Evolutionary conservation across 2,888 invertebrate species (phyloP).

Genomic region (Ashinkailepas kermadecensis): DNA sequence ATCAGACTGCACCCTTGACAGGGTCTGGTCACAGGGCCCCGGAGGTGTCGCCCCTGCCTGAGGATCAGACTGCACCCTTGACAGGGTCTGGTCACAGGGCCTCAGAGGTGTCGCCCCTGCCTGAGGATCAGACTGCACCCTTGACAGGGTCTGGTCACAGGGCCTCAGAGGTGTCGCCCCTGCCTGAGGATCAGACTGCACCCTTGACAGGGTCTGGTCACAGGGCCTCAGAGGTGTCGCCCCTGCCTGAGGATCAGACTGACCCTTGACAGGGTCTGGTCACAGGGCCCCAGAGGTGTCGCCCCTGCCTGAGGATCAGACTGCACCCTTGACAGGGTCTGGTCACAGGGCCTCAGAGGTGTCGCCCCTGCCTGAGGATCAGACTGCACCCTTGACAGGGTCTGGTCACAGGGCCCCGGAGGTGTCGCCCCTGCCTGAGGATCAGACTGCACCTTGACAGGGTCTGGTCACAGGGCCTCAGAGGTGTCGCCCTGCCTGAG

Average conservation of each 20-base stretch:
- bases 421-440: slow-evolving; percentile 45
- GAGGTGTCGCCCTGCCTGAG: slow-evolving; percentile 51
- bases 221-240: slow-evolving; percentile 70
- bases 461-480: slow-evolving; percentile 56
- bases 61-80: too few relatives aligned
- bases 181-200: too few relatives aligned
- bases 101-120: slow-evolving; percentile 58
- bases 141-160: slow-evolving; percentile 42
- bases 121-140: too few relatives aligned
- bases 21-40: slow-evolving; percentile 56
- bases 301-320: not conserved
- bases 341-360: slow-evolving; percentile 70
- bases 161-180: slow-evolving; percentile 64
- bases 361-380: not conserved
- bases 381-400: too few relatives aligned
- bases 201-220: too few relatives aligned
- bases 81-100: slow-evolving; percentile 49
- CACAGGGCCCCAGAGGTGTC: slow-evolving; percentile 70
- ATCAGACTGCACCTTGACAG: too few relatives aligned
- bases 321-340: too few relatives aligned
- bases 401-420: slow-evolving; percentile 61
- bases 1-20: too few relatives aligned
- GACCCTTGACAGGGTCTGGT: too few relatives aligned
- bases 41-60: slow-evolving; percentile 51
- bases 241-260: too few relatives aligned